Percentiles rank a stretch among this genome's conserved stretches.
phyloP scores from a whole-genome alignment of 2,113 vertebrate genomes.

The Campylomormyrus numenius region DNA sequence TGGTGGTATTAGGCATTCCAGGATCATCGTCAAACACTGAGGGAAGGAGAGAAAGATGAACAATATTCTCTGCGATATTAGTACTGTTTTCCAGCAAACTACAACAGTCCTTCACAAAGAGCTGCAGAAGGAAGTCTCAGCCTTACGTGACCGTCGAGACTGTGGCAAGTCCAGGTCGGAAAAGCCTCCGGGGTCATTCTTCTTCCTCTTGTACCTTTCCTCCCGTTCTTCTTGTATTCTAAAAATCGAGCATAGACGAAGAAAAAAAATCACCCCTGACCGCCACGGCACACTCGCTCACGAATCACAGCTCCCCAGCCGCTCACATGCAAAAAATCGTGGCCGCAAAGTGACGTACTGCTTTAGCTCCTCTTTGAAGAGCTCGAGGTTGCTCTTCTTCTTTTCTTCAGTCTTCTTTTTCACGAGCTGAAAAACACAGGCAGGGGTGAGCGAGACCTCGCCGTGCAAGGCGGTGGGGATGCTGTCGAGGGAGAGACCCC shows the following conservation, averaged over 20 bases:
- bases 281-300: background rate
- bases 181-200: constrained; percentile 47
- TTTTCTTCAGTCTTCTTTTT: constrained; percentile 67
- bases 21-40: constrained; percentile 65
- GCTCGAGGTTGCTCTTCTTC: constrained; percentile 70
- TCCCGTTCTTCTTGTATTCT: constrained; percentile 74
- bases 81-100: background rate
- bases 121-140: background rate
- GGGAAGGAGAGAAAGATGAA: background rate
- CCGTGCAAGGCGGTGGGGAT: background rate
- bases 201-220: constrained; percentile 65
- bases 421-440: constrained; percentile 39
- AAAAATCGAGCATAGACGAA: background rate
- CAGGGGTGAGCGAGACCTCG: background rate
- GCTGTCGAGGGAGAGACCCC: too few species aligned
- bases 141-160: constrained; percentile 57
- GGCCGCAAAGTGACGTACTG: constrained; percentile 47
- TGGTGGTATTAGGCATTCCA: constrained; percentile 61
- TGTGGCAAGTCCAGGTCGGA: constrained; percentile 52
- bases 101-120: background rate
- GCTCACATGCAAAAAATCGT: background rate
- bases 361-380: constrained; percentile 71
- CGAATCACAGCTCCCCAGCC: background rate
- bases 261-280: background rate
- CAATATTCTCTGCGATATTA: background rate